These are phyloP conservation scores for Thyatira batis DNA, from an alignment of 2,888 invertebrate species.

Conservation along the genomic window DNA sequence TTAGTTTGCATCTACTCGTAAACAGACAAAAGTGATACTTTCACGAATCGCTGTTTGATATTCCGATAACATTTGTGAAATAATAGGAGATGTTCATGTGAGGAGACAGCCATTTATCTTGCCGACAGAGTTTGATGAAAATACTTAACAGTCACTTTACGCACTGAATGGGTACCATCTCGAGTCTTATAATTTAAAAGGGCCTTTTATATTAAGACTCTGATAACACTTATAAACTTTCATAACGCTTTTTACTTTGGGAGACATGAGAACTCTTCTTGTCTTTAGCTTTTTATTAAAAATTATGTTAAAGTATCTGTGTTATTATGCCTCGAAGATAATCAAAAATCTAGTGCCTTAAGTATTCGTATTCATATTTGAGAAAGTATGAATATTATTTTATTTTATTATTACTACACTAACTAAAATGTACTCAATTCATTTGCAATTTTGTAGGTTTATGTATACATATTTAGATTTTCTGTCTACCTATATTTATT, in stretches of 20 bases:
- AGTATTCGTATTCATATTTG: too few relatives aligned
- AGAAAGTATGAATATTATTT: too few relatives aligned
- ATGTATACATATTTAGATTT: too few relatives aligned
- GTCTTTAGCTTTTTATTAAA: constrained; percentile 18
- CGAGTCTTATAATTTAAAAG: constrained; percentile 35
- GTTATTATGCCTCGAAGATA: not conserved
- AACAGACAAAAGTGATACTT: constrained; percentile 33
- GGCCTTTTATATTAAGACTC: constrained; percentile 32
- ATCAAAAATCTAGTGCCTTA: too few relatives aligned
- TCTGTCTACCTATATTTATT: too few relatives aligned
- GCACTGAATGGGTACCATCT: constrained; percentile 16
- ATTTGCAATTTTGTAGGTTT: too few relatives aligned
- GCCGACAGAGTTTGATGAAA: constrained; percentile 51
- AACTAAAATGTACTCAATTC: too few relatives aligned
- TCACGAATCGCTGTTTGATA: constrained; percentile 66
- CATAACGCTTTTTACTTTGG: constrained; percentile 21
- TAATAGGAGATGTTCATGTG: constrained; percentile 65
- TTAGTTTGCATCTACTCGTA: constrained; percentile 18
- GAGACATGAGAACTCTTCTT: constrained; percentile 8
- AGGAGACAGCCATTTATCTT: constrained; percentile 50
- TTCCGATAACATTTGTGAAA: constrained; percentile 73
- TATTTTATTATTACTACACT: too few relatives aligned
- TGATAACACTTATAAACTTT: constrained; percentile 27
- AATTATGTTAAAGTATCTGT: constrained; percentile 14
- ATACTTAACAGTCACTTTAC: constrained; percentile 41